phyloP scores from a whole-genome alignment of 2,888 invertebrate species.

The Leptopilina drosophilae region DNA sequence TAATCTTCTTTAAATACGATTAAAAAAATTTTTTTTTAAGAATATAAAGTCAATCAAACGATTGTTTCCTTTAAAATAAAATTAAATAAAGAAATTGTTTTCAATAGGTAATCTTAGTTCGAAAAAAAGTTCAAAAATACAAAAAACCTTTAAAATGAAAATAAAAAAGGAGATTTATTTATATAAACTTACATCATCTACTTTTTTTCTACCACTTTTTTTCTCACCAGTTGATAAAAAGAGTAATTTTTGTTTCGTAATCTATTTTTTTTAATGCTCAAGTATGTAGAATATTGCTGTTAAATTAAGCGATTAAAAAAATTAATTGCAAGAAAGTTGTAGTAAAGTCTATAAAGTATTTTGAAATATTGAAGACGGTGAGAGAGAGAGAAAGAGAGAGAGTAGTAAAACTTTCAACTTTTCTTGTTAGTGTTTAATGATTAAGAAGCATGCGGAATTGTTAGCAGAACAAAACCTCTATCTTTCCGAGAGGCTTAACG shows the following conservation, averaged over 20 bases:
- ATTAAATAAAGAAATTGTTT: too few relatives aligned
- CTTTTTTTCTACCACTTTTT: too few relatives aligned
- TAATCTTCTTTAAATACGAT: too few relatives aligned
- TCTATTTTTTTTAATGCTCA: neutral
- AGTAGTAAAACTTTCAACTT: neutral
- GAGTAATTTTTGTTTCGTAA: neutral
- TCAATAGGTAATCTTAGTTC: too few relatives aligned
- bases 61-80: too few relatives aligned
- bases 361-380: conserved; percentile 1
- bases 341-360: conserved; percentile 3
- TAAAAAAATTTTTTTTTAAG: too few relatives aligned
- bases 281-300: too few relatives aligned
- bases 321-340: neutral
- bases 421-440: conserved; percentile 9
- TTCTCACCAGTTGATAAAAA: neutral
- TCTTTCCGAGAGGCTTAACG: conserved; percentile 16
- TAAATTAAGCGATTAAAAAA: conserved; percentile 6
- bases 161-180: too few relatives aligned
- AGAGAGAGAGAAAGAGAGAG: neutral
- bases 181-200: too few relatives aligned
- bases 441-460: neutral
- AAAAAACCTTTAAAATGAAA: too few relatives aligned
- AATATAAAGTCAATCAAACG: too few relatives aligned
- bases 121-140: too few relatives aligned
- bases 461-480: neutral